Evolutionary conservation across 2,888 invertebrate genomes (phyloP).

Genomic region (Mesorhabditis belari): DNA sequence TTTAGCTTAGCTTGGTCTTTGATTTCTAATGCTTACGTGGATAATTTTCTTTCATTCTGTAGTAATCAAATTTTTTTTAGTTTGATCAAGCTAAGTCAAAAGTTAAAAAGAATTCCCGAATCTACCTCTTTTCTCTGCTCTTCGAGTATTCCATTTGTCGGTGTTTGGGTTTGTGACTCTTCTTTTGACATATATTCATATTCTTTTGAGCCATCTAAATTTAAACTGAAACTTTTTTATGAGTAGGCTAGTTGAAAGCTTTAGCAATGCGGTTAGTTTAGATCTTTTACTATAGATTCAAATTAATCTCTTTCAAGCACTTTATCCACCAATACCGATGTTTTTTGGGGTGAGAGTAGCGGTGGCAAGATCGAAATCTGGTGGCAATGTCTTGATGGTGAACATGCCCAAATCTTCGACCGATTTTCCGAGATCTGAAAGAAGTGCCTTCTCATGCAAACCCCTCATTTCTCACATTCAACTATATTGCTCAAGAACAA

Average conservation of each 20-base stretch:
- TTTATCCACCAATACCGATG: neutral
- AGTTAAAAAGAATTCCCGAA: too few species aligned
- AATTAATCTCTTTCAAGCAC: neutral
- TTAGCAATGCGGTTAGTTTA: too few species aligned
- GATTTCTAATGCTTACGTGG: too few species aligned
- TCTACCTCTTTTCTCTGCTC: neutral
- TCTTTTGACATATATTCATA: neutral
- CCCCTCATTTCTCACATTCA: too few species aligned
- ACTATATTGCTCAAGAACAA: too few species aligned
- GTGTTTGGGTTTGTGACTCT: neutral
- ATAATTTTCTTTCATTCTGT: too few species aligned
- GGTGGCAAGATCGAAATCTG: conserved; percentile 21
- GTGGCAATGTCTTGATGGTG: conserved; percentile 26
- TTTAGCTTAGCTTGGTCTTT: too few species aligned
- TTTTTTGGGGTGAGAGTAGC: conserved; percentile 10
- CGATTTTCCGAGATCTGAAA: neutral
- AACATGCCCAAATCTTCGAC: conserved; percentile 2
- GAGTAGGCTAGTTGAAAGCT: too few species aligned
- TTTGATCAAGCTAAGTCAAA: too few species aligned
- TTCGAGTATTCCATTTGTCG: neutral
- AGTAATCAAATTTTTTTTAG: too few species aligned
- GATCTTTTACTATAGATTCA: neutral
- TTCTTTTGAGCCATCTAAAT: neutral
- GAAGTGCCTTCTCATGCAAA: too few species aligned
- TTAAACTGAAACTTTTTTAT: too few species aligned